These are phyloP conservation scores for Glareola pratincola DNA, from an alignment of 2,113 vertebrate species.

Conservation along the genomic window DNA sequence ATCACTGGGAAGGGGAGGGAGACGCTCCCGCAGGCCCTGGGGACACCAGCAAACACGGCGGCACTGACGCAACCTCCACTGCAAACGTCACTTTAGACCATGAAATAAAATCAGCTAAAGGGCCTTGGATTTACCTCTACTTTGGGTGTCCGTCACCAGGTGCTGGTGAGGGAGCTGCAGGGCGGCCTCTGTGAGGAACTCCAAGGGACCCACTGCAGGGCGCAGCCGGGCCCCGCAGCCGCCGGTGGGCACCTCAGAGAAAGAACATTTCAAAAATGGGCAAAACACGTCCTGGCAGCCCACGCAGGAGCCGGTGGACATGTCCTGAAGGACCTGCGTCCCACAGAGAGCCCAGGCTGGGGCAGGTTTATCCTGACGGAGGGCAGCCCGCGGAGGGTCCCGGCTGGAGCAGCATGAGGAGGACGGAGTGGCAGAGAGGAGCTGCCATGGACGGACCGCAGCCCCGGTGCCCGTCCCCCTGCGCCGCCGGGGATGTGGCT, in stretches of 20 bases:
- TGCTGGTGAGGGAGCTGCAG: no score
- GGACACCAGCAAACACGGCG: not conserved
- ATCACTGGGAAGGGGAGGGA: not conserved
- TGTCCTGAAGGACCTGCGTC: rapidly evolving
- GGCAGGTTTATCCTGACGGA: not conserved
- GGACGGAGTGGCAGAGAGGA: not conserved
- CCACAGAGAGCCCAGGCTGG: not conserved
- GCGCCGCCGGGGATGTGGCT: no score
- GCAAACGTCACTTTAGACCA: rapidly evolving
- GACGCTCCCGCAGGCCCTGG: rapidly evolving
- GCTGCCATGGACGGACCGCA: not conserved
- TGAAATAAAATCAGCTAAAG: not conserved
- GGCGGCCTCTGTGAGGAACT: not conserved
- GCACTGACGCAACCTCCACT: rapidly evolving
- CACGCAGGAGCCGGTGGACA: not conserved
- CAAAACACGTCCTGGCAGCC: not conserved
- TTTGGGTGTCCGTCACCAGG: not conserved
- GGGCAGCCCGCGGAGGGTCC: rapidly evolving
- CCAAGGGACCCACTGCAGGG: not conserved
- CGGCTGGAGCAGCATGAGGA: not conserved
- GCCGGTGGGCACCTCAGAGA: rapidly evolving
- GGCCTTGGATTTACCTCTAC: not conserved
- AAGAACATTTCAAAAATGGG: not conserved
- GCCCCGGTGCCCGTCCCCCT: rapidly evolving
- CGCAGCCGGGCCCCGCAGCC: not conserved